Evolutionary conservation across 1,140 invertebrate genomes (phyloP).

Genomic region (Phortica variegata): DNA sequence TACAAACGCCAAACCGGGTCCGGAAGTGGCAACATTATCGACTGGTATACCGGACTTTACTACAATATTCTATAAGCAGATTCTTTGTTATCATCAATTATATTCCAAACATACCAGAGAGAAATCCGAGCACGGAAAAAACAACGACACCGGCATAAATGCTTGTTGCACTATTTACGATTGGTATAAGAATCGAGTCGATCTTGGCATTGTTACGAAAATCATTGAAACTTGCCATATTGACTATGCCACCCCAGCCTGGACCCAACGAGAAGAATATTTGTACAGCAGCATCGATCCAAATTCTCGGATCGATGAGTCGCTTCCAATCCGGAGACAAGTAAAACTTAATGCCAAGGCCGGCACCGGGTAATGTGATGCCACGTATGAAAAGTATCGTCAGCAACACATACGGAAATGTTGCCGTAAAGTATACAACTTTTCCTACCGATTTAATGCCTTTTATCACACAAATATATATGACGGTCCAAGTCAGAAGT

Average conservation of each 20-base stretch:
- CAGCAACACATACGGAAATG: constrained; percentile 82
- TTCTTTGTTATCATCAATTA: background rate
- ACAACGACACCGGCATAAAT: constrained; percentile 93
- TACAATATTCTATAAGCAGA: constrained; percentile 4
- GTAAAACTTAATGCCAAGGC: constrained; percentile 77
- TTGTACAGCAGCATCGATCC: constrained; percentile 89
- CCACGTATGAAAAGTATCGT: constrained; percentile 72
- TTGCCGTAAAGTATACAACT: constrained; percentile 82
- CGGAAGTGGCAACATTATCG: constrained; percentile 83
- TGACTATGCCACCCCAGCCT: constrained; percentile 88
- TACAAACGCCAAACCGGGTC: constrained; percentile 86
- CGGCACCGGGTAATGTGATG: constrained; percentile 75
- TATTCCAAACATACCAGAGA: constrained; percentile 61
- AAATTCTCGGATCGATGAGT: constrained; percentile 72
- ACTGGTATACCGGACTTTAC: constrained; percentile 79
- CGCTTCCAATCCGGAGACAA: constrained; percentile 79
- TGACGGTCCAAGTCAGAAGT: constrained; percentile 71
- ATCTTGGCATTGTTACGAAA: constrained; percentile 76
- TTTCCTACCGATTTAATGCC: constrained; percentile 74
- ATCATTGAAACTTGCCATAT: constrained; percentile 87
- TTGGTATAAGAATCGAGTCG: constrained; percentile 71
- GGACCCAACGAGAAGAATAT: constrained; percentile 91
- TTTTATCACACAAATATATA: constrained; percentile 78
- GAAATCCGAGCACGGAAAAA: constrained; percentile 92
- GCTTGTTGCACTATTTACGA: constrained; percentile 84